A percentile compares a stretch with the other conserved stretches of the same genome.
Conservation (phyloP, 2,888 invertebrate species). For the Deladenus siricidicola region DNA sequence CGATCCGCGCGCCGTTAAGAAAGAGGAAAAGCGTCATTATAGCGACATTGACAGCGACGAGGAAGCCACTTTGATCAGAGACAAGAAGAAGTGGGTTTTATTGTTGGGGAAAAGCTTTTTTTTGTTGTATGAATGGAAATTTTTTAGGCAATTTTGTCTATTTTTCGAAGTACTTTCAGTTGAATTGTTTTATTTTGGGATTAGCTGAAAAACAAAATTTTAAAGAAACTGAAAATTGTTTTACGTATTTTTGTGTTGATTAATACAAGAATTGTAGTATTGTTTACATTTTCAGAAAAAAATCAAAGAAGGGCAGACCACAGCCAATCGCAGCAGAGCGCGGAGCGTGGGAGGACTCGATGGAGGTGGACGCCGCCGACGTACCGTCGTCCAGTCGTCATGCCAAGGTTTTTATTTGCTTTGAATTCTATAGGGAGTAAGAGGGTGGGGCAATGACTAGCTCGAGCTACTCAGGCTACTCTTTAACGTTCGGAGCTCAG, state of each 20-base stretch:
- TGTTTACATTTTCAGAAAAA: neutral
- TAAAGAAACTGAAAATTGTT: too few relatives aligned
- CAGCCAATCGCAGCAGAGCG: neutral
- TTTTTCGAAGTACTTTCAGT: too few relatives aligned
- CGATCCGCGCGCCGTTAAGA: neutral
- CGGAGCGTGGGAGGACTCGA: constrained; percentile 5
- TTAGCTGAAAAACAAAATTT: too few relatives aligned
- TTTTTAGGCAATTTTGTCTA: too few relatives aligned
- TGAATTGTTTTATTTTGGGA: too few relatives aligned
- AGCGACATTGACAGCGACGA: constrained; percentile 7
- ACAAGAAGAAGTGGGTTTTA: too few relatives aligned
- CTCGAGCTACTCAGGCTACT: neutral
- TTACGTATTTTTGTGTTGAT: neutral
- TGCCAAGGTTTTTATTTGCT: neutral
- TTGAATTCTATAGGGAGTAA: neutral
- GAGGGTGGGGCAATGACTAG: neutral
- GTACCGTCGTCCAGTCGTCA: neutral
- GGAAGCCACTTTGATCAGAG: neutral
- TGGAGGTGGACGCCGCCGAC: constrained; percentile 7
- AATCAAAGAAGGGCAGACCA: neutral
- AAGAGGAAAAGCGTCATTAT: neutral
- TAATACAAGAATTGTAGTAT: neutral
- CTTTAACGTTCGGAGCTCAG: constrained; percentile 1
- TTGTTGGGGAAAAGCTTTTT: too few relatives aligned
- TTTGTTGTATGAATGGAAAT: too few relatives aligned